Evolutionary conservation across 2,797 vertebrate species (phyloP).

Genomic region (Falco berigora): DNA sequence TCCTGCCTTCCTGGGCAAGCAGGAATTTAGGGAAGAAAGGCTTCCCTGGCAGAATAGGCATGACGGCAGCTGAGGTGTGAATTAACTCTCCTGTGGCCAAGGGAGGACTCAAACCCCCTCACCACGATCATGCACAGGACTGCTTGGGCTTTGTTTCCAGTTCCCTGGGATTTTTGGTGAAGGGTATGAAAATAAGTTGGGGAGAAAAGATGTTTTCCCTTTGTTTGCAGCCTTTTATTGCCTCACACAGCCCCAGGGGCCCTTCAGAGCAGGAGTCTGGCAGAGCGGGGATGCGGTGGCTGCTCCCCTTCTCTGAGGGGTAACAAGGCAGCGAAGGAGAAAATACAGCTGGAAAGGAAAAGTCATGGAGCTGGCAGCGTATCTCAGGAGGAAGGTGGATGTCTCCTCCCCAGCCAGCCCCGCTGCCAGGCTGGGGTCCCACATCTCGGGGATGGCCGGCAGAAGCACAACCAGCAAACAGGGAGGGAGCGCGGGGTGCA

Average conservation of each 20-base stretch:
- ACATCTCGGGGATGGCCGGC: accelerated
- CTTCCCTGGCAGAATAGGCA: neutral
- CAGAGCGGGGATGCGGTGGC: accelerated
- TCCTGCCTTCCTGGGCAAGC: neutral
- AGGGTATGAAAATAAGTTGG: neutral
- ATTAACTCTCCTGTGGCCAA: neutral
- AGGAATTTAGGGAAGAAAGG: conserved; percentile 8
- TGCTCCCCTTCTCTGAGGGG: neutral
- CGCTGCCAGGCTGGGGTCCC: neutral
- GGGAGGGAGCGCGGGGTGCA: neutral
- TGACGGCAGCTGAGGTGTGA: neutral
- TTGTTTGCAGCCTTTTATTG: neutral
- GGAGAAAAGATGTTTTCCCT: neutral
- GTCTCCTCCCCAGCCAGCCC: neutral
- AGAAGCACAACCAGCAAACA: neutral
- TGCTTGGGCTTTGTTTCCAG: neutral
- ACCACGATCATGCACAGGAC: accelerated
- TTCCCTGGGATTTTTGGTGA: neutral
- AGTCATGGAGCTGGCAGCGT: accelerated
- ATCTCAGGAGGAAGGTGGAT: neutral
- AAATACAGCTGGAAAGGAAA: neutral
- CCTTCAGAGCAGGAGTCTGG: neutral
- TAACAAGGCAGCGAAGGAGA: neutral
- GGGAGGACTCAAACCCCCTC: neutral
- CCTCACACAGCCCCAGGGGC: accelerated